Evolutionary conservation across 2,797 vertebrate genomes (phyloP), one percentile per base, ranked within the genome.

Genomic region (Knipowitschia caucasica): DNA sequence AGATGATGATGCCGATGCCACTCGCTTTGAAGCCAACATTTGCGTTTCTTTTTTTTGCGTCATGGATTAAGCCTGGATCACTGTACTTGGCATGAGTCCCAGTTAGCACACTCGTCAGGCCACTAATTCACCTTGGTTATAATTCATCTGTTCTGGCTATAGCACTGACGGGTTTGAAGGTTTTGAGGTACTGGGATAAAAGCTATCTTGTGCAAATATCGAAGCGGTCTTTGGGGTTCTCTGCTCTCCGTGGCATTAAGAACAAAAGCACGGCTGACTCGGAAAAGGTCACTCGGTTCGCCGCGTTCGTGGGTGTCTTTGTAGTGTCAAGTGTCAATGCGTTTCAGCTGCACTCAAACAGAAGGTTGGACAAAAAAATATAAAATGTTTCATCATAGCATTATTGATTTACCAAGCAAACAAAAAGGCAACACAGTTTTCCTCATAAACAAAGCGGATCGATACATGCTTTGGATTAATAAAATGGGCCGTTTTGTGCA

Each of bases 111-210:
- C 64, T 71, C 46, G 46, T 68, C 59, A 64, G 61, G 62, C 58
- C 33, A 51, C 64, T 77, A 64, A 82, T 74, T 80, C 68, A 82
- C 75, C 78, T 84, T 83, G 82, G 80, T 84, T 78, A 69, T 65
- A 75, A 81, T 80, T 81, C 71, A 81, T 84, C 18, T 56, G 49
- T 74, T 78, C 65, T 60, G 30, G 59, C 8, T 38, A 59, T 38
- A 53, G 30, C 49, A 43, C 50, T 25, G 6, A 30, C 27, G 43
- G 23, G 30, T 24, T 47, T 38, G 44, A 47, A 30, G 39, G 44
- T 44, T 25, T 30, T n/a, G 47, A 61, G 26, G 38, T n/a, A 21
- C 6, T 36, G n/a, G 34, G 55, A 53, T 53, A 67, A 67, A 65
- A 29, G 42, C 59, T 73, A 71, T 81, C 68, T 75, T 10, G 64